Evolutionary conservation across 2,888 invertebrate genomes (phyloP), one percentile per base, ranked within the genome.

Genomic region (Parnassius apollo): DNA sequence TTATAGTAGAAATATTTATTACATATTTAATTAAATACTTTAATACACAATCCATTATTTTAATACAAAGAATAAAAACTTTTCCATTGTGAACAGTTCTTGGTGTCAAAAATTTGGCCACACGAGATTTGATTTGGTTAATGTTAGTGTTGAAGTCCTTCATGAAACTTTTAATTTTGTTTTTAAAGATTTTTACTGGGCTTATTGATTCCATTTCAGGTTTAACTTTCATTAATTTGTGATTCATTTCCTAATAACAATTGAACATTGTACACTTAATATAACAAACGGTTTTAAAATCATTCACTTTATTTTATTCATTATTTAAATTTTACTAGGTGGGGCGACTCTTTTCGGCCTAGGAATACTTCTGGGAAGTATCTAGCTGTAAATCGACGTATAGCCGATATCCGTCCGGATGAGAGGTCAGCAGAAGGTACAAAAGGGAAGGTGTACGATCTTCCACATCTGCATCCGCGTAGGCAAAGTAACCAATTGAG

Each of bases 91-190:
- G 55, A 9, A 42, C 50, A 61, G 59, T 66, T 53, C 18, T 62
- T 54, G 67, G 65, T 67, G 42, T 65, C 1, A 63, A 42, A 12
- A 63, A 64, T 59, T 63, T 66, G 1, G 62, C 50, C 42, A 66
- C 45, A 18, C 71, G 61, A 9, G 66, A 67, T 65, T 74, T 78
- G 42, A 74, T 65, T 13, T 60, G 67, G 10, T 68, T 56, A 10
- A 74, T 65, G 2, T 69, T 70, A 46, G 69, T 68, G 64, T 68
- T 75, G 18, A 78, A 70, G 22, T 69, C 51, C 2, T 55, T 46
- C 46, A 73, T 74, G 56, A 75, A 71, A 50, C 62, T 57, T 56
- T 69, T 64, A 63, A 75, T 65, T 61, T 68, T 67, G 13, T 68
- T 57, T 52, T 67, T 66, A 62, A 74, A 53, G 63, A 61, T 64